Percentiles rank a stretch among this genome's conserved stretches.
Evolutionary conservation across 2,888 invertebrate species (phyloP).

Genomic region (Elysia crispata): DNA sequence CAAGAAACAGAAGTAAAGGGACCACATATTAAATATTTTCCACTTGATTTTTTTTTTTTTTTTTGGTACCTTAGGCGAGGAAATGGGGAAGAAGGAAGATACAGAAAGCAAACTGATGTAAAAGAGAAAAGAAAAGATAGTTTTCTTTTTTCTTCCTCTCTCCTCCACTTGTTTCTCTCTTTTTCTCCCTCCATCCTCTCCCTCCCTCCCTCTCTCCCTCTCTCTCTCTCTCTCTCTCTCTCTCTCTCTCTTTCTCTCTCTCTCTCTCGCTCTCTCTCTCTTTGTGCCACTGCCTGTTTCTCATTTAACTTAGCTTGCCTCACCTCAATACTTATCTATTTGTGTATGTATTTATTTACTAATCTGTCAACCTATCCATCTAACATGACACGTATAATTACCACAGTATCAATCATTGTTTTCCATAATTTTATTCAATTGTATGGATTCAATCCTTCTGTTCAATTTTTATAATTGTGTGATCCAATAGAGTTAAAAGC

Average conservation of each 20-base stretch:
- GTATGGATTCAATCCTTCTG: no score
- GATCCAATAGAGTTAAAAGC: no score
- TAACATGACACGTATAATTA: not conserved
- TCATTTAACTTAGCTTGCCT: slow-evolving; percentile 1
- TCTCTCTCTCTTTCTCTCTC: slow-evolving; percentile 26
- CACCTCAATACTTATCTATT: not conserved
- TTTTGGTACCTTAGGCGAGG: no score
- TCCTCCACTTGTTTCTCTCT: not conserved
- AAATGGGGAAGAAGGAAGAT: no score
- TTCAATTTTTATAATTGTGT: no score
- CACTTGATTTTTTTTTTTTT: no score
- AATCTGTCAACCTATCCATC: not conserved
- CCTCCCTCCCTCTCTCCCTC: not conserved
- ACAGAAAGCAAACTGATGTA: no score
- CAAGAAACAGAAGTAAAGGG: no score
- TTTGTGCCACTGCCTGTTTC: slow-evolving; percentile 15
- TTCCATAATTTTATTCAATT: no score
- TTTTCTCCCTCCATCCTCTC: not conserved
- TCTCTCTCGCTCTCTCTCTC: slow-evolving; percentile 25
- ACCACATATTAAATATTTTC: no score
- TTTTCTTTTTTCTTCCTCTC: not conserved
- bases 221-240: slow-evolving; percentile 28
- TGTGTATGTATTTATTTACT: not conserved
- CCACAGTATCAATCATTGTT: no score
- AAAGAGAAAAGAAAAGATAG: no score